A percentile compares a stretch with the other conserved stretches of the same genome.
Evolutionary conservation across 1,140 invertebrate species (phyloP).

Genomic region (Pachyrhynchus sulphureomaculatus): DNA sequence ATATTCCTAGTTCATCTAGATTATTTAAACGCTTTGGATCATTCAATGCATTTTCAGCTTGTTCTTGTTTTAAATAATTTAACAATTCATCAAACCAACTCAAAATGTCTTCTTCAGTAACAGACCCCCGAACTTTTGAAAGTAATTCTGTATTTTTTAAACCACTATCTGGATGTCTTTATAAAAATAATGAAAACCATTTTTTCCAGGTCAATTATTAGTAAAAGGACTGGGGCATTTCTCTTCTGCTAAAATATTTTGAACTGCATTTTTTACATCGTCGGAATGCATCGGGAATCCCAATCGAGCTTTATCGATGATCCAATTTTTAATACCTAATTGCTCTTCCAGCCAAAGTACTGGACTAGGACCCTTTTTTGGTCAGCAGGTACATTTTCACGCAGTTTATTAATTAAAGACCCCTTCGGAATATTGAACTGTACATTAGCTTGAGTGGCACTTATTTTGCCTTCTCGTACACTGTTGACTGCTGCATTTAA

Average conservation of each 20-base stretch:
- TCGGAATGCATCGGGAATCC: slow-evolving; percentile 27
- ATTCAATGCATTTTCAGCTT: slow-evolving; percentile 33
- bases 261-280: slow-evolving; percentile 14
- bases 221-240: slow-evolving; percentile 4
- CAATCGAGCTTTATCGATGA: slow-evolving; percentile 20
- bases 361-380: slow-evolving; percentile 19
- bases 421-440: too few species aligned
- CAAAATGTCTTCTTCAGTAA: slow-evolving; percentile 9
- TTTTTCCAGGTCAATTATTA: slow-evolving; percentile 17
- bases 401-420: too few species aligned
- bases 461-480: too few species aligned
- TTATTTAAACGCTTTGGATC: slow-evolving; percentile 47
- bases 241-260: slow-evolving; percentile 19
- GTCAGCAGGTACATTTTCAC: too few species aligned
- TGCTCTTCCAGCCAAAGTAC: slow-evolving; percentile 8
- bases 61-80: slow-evolving; percentile 11
- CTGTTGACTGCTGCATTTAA: too few species aligned
- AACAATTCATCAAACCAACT: slow-evolving; percentile 17
- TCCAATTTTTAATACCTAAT: slow-evolving; percentile 6
- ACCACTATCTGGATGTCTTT: background rate
- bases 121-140: slow-evolving; percentile 20
- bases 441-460: too few species aligned
- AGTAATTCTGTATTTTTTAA: slow-evolving; percentile 24
- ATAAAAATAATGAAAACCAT: slow-evolving; percentile 20
- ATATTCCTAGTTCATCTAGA: slow-evolving; percentile 47